These are phyloP conservation scores for Turnix velox DNA, from an alignment of 2,113 vertebrate genomes.

Conservation along the genomic window DNA sequence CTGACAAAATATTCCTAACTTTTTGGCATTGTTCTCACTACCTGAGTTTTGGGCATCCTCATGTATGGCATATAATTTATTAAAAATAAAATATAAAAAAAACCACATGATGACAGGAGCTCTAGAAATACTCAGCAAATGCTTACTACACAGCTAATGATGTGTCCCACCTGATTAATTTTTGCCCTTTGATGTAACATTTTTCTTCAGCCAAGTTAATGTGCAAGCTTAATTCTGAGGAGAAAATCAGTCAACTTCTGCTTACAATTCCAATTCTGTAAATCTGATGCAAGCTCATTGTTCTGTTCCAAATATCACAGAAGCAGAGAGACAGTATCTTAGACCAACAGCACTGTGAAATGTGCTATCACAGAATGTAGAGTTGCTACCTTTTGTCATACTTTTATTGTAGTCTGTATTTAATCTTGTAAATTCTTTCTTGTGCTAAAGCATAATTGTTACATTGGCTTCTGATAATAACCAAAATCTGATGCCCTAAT, in stretches of 20 bases:
- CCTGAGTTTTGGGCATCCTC: background rate
- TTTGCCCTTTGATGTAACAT: background rate
- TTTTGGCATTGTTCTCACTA: background rate
- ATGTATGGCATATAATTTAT: background rate
- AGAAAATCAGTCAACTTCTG: background rate
- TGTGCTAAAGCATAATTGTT: background rate
- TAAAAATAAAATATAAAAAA: background rate
- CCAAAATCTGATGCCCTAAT: background rate
- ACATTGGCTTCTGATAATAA: background rate
- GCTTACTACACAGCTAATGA: background rate
- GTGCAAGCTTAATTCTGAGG: background rate
- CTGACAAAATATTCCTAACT: background rate
- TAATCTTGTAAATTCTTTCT: background rate
- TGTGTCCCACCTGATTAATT: background rate
- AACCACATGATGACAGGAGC: background rate
- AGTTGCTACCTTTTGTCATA: background rate
- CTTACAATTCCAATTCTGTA: background rate
- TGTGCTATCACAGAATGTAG: background rate
- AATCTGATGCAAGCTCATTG: background rate
- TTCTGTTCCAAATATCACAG: background rate
- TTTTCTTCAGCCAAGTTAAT: background rate
- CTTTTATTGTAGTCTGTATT: background rate
- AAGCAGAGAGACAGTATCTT: background rate
- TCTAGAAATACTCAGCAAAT: background rate
- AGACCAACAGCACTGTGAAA: background rate